Evolutionary conservation across 2,888 invertebrate species (phyloP), one percentile per base, ranked within the genome.

Genomic region (Leptinotarsa juncta): DNA sequence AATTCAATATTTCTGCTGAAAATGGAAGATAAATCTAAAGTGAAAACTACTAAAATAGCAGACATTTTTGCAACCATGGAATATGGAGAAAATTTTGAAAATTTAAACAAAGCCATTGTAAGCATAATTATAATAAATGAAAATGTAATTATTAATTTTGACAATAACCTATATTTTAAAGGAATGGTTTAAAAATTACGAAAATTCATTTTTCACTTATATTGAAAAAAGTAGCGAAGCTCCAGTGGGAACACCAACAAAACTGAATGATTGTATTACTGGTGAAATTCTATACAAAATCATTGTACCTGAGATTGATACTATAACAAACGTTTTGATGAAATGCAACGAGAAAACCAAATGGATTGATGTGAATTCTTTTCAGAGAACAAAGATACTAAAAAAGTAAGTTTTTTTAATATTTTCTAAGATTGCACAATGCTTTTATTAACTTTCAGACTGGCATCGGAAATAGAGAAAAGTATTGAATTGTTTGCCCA

Each of bases 381-480:
- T 80, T 74, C 79, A 83, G 76, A 82, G 83, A 77, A 81, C 82
- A 23, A 78, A 82, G 72, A 79, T 85, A 73, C 71, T 86, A 14
- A 83, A 83, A 72, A 83, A 82, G 86, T 86, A 80, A 71, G 73
- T 42, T 57, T 51, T n/a, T 65, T 15, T n/a, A 48, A 67, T 48
- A 66, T 71, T 65, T 67, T 26, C 23, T 16, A 53, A 72, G 32
- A 60, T 55, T 26, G 55, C 50, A 71, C 60, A 42, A 65, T 32
- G n/a, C 4, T 57, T 62, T 18, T 3, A 3, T n/a, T 42, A 65
- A 68, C 74, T 73, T 82, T 65, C 81, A 90, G 90, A 81, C 86
- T 91, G 71, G 89, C 90, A 3, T 83, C 86, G 3, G 88, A 88
- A 80, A 85, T 91, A 53, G 88, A 90, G 82, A 89, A 89, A 80